These are phyloP conservation scores for roundworm (Caenorhabditis elegans) DNA, from an alignment of 1,140 invertebrate genomes.

Conservation along the genomic window WBcel235 BX284603.4:7143001-7143500, in stretches of 20 bases:
- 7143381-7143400: neutral
- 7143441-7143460: slow-evolving; percentile 33
- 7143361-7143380: no score
- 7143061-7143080: no score
- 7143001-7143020: slow-evolving; percentile 39
- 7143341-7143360: neutral
- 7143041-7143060: slow-evolving; percentile 44
- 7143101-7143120: no score
- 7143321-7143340: slow-evolving; percentile 37
- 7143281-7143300: slow-evolving; percentile 37
- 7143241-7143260: slow-evolving; percentile 33
- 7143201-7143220: neutral
- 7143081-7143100: no score
- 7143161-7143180: no score
- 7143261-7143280: slow-evolving; percentile 27
- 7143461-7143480: slow-evolving; percentile 44
- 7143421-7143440: slow-evolving; percentile 27
- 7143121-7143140: no score
- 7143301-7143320: slow-evolving; percentile 42
- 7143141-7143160: no score
- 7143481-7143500: neutral
- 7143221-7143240: neutral
- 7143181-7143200: no score
- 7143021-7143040: slow-evolving; percentile 41
- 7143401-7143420: slow-evolving; percentile 38